Evolutionary conservation across 2,888 invertebrate species (phyloP), one percentile per base, ranked within the genome.

Genomic region (Pseudoips prasinana): DNA sequence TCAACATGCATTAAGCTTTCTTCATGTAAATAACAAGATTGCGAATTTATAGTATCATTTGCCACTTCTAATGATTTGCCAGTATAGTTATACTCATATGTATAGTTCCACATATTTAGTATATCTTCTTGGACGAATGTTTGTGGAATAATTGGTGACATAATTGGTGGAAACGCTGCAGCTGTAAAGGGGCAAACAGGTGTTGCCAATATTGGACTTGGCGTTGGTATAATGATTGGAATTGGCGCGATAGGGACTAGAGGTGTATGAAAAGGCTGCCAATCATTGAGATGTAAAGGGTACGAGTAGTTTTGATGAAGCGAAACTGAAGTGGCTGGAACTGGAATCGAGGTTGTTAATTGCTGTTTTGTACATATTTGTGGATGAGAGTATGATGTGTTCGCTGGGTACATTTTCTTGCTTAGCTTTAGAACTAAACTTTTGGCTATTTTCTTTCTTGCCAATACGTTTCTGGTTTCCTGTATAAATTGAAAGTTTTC

Each of bases 111-210:
- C 19, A 25, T 1, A 26, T 31, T 25, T 11, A 22, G 8, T 4
- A 10, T 1, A 22, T 28, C n/a, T 10, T 38, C 25, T n/a, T 28
- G 33, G 0, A 32, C 10, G 25, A 24, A 28, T 18, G 26, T 18
- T 36, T 24, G 39, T 25, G 42, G 10, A 3, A 51, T 17, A 9
- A 46, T 20, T 27, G 50, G 33, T 10, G 44, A 9, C 10, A 42
- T 8, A n/a, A 46, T 7, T 8, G 51, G 43, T n/a, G 41, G 48
- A 0, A 31, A 10, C 1, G 42, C 10, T 7, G 30, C 7, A 0
- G 26, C 36, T 28, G 28, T 4, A n/a, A 41, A 25, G 10, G 54
- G 46, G 10, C 18, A 28, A 22, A 36, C 11, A 7, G 25, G 8
- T 22, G 36, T 23, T 0, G 33, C 4, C 20, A 33, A 44, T 33